A percentile compares a stretch with the other conserved stretches of the same genome.
These are phyloP conservation scores for Metridium senile DNA, from an alignment of 92 coral and sea anemone genomes.

Conservation along the genomic window DNA sequence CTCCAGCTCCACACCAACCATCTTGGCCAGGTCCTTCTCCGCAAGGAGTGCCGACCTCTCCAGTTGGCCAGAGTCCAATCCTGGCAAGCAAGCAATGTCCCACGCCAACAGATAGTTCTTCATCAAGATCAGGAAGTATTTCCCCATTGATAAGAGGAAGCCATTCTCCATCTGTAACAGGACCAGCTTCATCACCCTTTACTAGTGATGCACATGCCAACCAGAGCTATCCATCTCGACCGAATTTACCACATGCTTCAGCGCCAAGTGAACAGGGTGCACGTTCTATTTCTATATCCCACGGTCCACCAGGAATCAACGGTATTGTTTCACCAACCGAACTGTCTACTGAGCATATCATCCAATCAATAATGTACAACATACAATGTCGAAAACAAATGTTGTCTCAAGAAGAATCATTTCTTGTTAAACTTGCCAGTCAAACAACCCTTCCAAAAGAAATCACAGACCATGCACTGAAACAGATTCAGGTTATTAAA, in stretches of 20 bases:
- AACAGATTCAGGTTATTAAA: conserved; percentile 8
- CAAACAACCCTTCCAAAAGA: neutral
- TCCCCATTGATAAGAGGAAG: neutral
- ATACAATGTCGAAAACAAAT: conserved; percentile 9
- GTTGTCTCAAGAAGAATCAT: conserved; percentile 14
- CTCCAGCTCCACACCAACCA: neutral
- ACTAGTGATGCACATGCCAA: neutral
- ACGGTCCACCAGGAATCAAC: neutral
- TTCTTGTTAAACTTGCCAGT: conserved; percentile 6
- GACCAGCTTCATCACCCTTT: no score
- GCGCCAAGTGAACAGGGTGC: neutral
- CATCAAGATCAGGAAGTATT: neutral
- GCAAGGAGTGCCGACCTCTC: neutral
- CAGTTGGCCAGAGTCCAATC: neutral
- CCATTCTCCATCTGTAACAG: neutral
- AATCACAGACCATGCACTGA: neutral
- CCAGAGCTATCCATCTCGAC: neutral
- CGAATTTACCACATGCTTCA: neutral
- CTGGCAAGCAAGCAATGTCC: neutral
- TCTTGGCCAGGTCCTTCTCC: neutral
- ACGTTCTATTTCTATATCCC: neutral
- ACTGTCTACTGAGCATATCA: neutral
- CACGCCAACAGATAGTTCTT: neutral
- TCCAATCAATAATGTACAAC: conserved; percentile 7
- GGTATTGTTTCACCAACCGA: neutral